Evolutionary conservation across 1,140 invertebrate species (phyloP), one percentile per base, ranked within the genome.

Genomic region (Wasmannia auropunctata): DNA sequence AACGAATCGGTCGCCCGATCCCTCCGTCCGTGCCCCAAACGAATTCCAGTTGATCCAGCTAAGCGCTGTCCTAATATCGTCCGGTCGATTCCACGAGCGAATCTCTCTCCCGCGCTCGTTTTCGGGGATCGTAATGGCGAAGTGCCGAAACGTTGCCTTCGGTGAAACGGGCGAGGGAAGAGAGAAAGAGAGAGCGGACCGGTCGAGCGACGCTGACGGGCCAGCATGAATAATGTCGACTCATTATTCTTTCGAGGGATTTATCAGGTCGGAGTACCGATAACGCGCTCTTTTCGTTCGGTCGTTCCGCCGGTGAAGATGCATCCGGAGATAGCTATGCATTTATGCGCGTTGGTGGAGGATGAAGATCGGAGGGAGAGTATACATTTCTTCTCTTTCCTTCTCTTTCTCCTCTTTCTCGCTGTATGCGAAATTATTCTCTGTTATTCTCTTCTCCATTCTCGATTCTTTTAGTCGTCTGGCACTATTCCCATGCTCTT

Each of bases 221-320:
- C 81, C 87, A 87, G 85, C 89, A 92, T 91, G 92, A 93, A 91
- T 93, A 93, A 93, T 92, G 91, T 91, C 89, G 83, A 88, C 92
- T 93, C 92, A 93, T 94, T 93, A 93, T 93, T 94, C 93, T 94
- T 90, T 91, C 90, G 85, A 85, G 87, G 93, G 92, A 94, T 94
- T 94, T 93, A 94, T 94, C 93, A 94, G 91, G 88, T 94, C 87
- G 91, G 87, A 85, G 87, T 80, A 87, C 90, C 91, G 93, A 93
- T 93, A 93, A 93, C 93, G 91, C 86, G 86, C 77, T 86, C 91
- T 93, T 92, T 93, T 93, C 91, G 91, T 90, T 89, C 88, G 89
- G 65, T 91, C 80, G 91, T 91, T 92, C 90, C 87, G 85, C 85
- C 87, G 51, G 84, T 90, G 86, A 88, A 93, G 92, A 93, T 93